Conservation (phyloP, 2,113 vertebrate species). For the Callospermophilus lateralis region DNA sequence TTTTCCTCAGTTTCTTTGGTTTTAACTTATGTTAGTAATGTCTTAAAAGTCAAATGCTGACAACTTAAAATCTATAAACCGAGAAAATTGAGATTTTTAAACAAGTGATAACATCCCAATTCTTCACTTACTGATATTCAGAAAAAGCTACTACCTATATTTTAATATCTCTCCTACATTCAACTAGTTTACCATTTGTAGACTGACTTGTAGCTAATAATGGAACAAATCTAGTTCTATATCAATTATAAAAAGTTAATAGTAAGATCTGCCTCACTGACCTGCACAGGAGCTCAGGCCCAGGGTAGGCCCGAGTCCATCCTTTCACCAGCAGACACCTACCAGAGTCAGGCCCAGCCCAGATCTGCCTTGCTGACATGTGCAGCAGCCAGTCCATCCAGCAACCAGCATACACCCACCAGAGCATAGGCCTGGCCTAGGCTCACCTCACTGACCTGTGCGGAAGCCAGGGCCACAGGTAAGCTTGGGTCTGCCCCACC, state of each 20-base stretch:
- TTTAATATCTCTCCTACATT: neutral
- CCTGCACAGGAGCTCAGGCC: no score
- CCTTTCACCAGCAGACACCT: no score
- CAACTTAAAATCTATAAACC: neutral
- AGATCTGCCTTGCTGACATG: no score
- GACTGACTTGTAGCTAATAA: neutral
- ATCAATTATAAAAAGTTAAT: neutral
- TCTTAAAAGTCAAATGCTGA: slow-evolving; percentile 6
- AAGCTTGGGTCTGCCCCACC: no score
- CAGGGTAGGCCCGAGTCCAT: no score
- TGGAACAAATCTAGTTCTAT: neutral
- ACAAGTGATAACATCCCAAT: neutral
- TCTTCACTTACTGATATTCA: neutral
- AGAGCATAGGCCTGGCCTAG: no score
- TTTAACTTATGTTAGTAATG: neutral
- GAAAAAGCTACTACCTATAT: neutral
- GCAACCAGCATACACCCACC: no score
- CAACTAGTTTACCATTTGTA: neutral
- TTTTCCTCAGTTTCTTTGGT: neutral
- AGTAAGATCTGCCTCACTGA: no score
- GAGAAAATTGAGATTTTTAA: neutral
- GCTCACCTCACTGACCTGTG: no score
- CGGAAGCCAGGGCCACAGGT: no score
- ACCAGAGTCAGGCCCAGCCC: no score
- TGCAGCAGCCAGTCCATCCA: no score